Percentiles rank a stretch among this genome's conserved stretches.
Conservation (phyloP, 2,113 vertebrate genomes). For the Gracilinanus agilis region DNA sequence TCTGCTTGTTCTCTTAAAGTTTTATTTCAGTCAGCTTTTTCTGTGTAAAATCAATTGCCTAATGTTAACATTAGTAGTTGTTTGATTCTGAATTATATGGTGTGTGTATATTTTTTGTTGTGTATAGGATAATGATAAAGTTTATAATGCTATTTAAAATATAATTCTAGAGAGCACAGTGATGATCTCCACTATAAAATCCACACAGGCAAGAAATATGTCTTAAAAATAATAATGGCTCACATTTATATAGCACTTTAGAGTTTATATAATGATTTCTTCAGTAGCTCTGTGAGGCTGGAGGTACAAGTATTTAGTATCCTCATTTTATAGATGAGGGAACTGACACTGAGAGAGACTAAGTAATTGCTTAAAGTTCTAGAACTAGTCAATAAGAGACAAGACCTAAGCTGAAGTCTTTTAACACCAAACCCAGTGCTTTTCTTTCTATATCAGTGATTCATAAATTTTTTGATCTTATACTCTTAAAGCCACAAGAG, state of each 20-base stretch:
- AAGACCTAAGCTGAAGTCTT: not conserved
- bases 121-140: not conserved
- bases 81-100: not conserved
- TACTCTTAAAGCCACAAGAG: not conserved
- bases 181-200: not conserved
- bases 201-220: not conserved
- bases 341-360: not conserved
- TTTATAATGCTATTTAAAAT: not conserved
- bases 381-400: not conserved
- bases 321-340: not conserved
- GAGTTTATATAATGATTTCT: not conserved
- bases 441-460: not conserved
- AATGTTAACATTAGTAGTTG: not conserved
- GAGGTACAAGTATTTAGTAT: not conserved
- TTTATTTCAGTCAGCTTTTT: not conserved
- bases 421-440: not conserved
- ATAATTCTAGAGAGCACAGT: not conserved
- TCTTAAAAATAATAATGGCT: not conserved
- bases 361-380: not conserved
- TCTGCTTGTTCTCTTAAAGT: not conserved
- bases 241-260: not conserved
- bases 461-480: not conserved
- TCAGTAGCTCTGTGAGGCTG: not conserved
- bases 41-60: not conserved
- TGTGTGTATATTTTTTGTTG: constrained; percentile 22